Conservation (phyloP, 2,797 vertebrate species). For the Alauda arvensis region DNA sequence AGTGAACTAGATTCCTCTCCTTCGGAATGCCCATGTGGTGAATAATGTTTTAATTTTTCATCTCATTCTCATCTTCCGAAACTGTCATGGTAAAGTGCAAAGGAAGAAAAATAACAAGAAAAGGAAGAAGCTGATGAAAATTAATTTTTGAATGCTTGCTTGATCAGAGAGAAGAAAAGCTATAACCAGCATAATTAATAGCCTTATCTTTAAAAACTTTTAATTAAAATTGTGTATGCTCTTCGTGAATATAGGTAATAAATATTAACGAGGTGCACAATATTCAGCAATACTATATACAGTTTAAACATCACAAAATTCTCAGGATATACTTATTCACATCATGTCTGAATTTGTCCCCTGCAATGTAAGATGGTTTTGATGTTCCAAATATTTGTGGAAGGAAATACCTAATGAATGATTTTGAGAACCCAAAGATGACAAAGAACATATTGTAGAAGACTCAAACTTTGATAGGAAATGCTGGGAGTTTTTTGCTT, state of each 20-base stretch:
- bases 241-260: background rate
- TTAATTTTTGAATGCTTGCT: slow-evolving; percentile 6
- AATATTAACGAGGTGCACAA: background rate
- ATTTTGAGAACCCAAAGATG: slow-evolving; percentile 46
- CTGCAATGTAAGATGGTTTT: background rate
- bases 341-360: background rate
- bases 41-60: background rate
- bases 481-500: slow-evolving; percentile 36
- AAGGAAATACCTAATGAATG: slow-evolving; percentile 46
- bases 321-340: background rate
- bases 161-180: slow-evolving; percentile 9
- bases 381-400: slow-evolving; percentile 15
- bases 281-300: background rate
- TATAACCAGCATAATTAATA: background rate
- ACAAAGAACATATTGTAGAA: slow-evolving; percentile 46
- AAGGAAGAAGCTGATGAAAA: slow-evolving; percentile 15
- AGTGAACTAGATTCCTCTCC: background rate
- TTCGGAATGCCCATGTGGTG: background rate
- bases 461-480: slow-evolving; percentile 47
- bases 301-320: background rate
- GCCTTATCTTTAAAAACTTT: background rate
- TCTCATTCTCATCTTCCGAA: background rate
- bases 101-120: background rate
- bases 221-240: background rate
- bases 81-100: background rate